Evolutionary conservation across 2,797 vertebrate genomes (phyloP).

Genomic region (Esox masquinongy): DNA sequence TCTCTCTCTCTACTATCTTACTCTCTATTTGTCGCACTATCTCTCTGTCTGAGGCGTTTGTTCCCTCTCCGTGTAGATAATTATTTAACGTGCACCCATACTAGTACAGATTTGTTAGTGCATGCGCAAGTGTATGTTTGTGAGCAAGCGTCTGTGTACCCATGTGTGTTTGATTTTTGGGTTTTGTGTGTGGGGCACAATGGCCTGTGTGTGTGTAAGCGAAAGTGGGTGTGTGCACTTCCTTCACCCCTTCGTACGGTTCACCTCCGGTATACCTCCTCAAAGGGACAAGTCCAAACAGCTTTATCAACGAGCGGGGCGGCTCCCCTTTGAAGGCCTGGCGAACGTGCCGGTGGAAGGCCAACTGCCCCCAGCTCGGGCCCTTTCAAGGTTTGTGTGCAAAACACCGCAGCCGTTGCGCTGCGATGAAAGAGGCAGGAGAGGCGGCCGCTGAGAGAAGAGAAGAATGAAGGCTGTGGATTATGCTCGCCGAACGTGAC

Average conservation of each 20-base stretch:
- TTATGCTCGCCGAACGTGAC: conserved; percentile 53
- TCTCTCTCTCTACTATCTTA: neutral
- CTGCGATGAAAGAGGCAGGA: conserved; percentile 55
- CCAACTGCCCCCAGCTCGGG: conserved; percentile 34
- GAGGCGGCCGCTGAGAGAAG: conserved; percentile 63
- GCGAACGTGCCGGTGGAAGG: conserved; percentile 39
- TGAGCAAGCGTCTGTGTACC: conserved; percentile 3
- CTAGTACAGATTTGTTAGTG: conserved; percentile 20
- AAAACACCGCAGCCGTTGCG: conserved; percentile 63
- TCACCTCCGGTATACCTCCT: conserved; percentile 47
- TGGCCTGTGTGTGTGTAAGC: too few species aligned
- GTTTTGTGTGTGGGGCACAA: neutral
- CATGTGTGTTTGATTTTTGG: conserved; percentile 5
- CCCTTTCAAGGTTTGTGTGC: conserved; percentile 67
- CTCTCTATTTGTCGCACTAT: neutral
- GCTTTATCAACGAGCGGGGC: conserved; percentile 60
- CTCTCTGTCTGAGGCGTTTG: neutral
- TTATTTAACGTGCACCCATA: neutral
- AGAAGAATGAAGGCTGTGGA: conserved; percentile 64
- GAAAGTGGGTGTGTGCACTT: neutral
- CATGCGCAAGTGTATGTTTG: conserved; percentile 15
- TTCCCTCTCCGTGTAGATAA: neutral
- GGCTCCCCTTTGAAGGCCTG: conserved; percentile 65
- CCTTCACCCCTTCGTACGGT: neutral
- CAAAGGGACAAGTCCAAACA: conserved; percentile 63